Evolutionary conservation across 2,797 vertebrate species (phyloP).

Genomic region (Heteromormyrus szaboi): DNA sequence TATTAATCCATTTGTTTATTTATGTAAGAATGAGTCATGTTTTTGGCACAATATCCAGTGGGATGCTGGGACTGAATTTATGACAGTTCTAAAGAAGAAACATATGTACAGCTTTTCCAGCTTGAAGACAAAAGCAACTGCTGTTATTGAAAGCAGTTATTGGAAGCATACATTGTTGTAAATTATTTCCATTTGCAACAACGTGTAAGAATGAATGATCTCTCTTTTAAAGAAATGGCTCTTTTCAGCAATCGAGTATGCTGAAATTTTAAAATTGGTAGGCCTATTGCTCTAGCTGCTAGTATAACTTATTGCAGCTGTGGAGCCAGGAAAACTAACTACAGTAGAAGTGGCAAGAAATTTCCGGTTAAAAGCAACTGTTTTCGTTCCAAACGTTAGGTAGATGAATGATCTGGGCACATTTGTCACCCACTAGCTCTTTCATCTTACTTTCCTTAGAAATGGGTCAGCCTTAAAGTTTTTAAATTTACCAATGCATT

Average conservation of each 20-base stretch:
- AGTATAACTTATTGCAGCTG: neutral
- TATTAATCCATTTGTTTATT: conserved; percentile 23
- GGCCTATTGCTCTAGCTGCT: neutral
- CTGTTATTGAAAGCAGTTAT: neutral
- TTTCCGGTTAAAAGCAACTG: neutral
- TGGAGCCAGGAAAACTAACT: neutral
- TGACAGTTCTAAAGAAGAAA: neutral
- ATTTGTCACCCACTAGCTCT: neutral
- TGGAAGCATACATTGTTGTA: neutral
- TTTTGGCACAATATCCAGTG: neutral
- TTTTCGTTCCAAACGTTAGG: neutral
- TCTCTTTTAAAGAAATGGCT: neutral
- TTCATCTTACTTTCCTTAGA: neutral
- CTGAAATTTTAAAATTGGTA: neutral
- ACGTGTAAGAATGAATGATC: neutral
- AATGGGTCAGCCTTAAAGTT: neutral
- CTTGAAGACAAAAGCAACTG: neutral
- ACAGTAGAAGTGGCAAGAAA: neutral
- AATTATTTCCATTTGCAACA: neutral
- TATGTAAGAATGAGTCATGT: conserved; percentile 29
- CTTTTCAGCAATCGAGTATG: neutral
- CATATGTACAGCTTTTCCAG: neutral
- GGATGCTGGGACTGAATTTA: neutral
- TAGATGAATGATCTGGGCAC: neutral
- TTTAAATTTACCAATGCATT: neutral